Evolutionary conservation across 2,797 vertebrate genomes (phyloP).

Genomic region (Danio choprae): DNA sequence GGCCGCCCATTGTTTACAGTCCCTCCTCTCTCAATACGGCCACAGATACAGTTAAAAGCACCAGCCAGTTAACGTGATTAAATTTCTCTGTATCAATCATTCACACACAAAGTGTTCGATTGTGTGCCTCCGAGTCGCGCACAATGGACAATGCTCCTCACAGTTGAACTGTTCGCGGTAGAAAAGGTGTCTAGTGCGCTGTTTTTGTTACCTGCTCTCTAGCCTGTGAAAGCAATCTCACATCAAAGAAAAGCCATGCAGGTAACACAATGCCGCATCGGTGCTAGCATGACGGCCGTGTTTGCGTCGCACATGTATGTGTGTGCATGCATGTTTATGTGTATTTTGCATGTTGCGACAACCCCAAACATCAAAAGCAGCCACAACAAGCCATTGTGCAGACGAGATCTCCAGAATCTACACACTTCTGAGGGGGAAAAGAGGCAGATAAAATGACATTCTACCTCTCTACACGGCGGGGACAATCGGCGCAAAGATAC

Average conservation of each 20-base stretch:
- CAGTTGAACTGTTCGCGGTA: constrained; percentile 62
- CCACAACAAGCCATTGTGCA: constrained; percentile 49
- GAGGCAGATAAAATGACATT: constrained; percentile 38
- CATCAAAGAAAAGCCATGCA: constrained; percentile 64
- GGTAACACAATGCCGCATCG: constrained; percentile 66
- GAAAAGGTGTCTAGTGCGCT: constrained; percentile 62
- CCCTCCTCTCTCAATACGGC: constrained; percentile 57
- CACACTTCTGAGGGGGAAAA: constrained; percentile 34
- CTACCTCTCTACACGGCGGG: constrained; percentile 47
- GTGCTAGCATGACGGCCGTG: constrained; percentile 55
- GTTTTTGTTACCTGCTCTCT: constrained; percentile 60
- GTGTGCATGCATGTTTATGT: constrained; percentile 21
- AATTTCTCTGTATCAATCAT: constrained; percentile 68
- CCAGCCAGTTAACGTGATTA: constrained; percentile 62
- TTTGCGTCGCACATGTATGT: constrained; percentile 20
- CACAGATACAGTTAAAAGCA: constrained; percentile 68
- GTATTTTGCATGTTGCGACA: constrained; percentile 58
- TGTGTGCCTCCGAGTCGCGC: constrained; percentile 55
- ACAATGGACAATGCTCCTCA: constrained; percentile 64
- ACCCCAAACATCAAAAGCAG: constrained; percentile 52
- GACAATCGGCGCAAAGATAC: constrained; percentile 48
- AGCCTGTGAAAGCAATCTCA: constrained; percentile 66
- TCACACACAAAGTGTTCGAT: constrained; percentile 68
- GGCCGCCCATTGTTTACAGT: constrained; percentile 71
- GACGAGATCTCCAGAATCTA: constrained; percentile 19